Conservation (phyloP, 2,797 vertebrate genomes). For the Eremophila alpestris region DNA sequence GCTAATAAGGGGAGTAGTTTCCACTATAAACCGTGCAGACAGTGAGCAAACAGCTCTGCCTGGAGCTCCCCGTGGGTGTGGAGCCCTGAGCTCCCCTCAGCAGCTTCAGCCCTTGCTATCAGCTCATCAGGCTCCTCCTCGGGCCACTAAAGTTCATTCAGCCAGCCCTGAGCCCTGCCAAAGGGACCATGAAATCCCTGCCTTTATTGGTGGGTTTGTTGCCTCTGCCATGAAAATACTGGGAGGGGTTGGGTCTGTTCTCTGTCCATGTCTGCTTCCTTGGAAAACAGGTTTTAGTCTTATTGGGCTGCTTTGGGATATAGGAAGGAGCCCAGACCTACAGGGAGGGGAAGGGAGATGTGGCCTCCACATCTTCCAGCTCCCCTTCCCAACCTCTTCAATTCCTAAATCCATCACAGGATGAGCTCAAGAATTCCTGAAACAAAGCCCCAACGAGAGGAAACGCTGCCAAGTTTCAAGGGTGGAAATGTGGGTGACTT, state of each 20-base stretch:
- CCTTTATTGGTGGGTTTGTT: background rate
- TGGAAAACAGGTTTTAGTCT: background rate
- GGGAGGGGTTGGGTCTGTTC: background rate
- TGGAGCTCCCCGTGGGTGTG: background rate
- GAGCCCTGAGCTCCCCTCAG: background rate
- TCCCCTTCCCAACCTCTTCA: background rate
- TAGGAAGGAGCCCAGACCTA: background rate
- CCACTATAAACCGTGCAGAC: background rate
- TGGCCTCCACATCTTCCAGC: background rate
- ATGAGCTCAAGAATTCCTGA: background rate
- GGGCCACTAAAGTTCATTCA: background rate
- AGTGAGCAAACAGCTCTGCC: background rate
- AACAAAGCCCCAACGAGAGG: background rate
- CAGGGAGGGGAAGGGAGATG: background rate
- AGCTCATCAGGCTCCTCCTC: background rate
- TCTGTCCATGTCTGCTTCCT: background rate
- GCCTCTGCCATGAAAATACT: rapidly evolving
- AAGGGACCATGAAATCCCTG: background rate
- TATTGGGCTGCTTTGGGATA: background rate
- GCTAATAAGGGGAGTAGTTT: background rate
- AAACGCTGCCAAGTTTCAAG: background rate
- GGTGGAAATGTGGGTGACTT: background rate
- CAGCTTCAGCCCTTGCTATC: background rate
- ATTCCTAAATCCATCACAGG: background rate
- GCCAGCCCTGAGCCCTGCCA: background rate